phyloP scores from a whole-genome alignment of 2,113 vertebrate genomes.

The Megaceryle torquata region DNA sequence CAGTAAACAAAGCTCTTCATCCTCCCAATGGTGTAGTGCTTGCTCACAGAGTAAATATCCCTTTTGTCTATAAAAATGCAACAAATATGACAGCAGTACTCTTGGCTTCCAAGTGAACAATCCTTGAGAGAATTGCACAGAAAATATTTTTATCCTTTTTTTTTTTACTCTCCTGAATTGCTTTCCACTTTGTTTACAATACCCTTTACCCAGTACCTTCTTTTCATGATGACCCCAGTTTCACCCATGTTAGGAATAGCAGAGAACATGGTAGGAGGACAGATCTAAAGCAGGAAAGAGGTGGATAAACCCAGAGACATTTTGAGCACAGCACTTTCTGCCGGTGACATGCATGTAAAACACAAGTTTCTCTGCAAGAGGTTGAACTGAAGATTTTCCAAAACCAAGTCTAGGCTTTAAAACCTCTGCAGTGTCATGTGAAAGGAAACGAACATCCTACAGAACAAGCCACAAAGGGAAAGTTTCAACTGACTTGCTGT shows the following conservation, averaged over 20 bases:
- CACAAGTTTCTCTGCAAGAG: neutral
- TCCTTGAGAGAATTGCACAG: neutral
- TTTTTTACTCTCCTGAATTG: neutral
- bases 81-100: neutral
- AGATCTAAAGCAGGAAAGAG: neutral
- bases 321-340: neutral
- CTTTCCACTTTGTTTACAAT: neutral
- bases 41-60: neutral
- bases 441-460: neutral
- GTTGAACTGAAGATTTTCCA: neutral
- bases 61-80: neutral
- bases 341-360: neutral
- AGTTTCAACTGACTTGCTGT: neutral
- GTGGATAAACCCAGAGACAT: neutral
- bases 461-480: neutral
- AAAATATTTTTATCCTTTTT: neutral
- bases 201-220: neutral
- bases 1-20: neutral
- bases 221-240: neutral
- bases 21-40: neutral
- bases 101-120: neutral
- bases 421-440: neutral
- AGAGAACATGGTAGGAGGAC: neutral
- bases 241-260: neutral
- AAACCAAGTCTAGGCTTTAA: neutral